Evolutionary conservation across 2,113 vertebrate species (phyloP).

Genomic region (Penelope pileata): DNA sequence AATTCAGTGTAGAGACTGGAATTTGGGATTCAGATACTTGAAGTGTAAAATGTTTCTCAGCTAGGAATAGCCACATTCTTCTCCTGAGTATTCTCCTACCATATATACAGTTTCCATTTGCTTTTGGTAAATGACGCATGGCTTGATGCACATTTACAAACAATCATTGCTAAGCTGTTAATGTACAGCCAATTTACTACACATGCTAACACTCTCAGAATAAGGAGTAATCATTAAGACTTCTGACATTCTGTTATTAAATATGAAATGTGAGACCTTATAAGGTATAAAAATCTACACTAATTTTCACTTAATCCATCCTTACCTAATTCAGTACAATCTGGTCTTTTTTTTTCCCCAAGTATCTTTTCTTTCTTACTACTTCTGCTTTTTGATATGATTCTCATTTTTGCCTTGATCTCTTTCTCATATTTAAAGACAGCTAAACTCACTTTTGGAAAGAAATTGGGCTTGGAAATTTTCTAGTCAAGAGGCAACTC

Average conservation of each 20-base stretch:
- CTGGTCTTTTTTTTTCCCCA: rapidly evolving
- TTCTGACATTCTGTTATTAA: neutral
- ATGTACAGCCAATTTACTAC: neutral
- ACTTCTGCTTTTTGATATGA: neutral
- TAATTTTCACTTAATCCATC: neutral
- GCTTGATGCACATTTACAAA: neutral
- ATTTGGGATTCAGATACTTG: neutral
- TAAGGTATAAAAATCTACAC: neutral
- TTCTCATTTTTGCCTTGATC: neutral
- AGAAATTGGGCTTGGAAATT: neutral
- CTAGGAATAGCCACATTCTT: neutral
- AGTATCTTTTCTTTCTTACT: neutral
- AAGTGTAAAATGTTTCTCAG: neutral
- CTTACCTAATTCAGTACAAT: neutral
- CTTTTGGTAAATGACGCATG: neutral
- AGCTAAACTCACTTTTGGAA: neutral
- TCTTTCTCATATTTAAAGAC: neutral
- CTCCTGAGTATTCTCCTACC: neutral
- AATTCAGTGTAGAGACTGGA: neutral
- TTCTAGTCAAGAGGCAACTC: neutral
- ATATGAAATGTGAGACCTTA: neutral
- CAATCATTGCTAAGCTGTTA: neutral
- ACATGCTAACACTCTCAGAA: neutral
- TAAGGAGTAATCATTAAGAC: neutral
- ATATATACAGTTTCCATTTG: neutral